Base-by-base conservation (phyloP, 2,888 invertebrate species). In the Hipparchia sbordonii region DNA sequence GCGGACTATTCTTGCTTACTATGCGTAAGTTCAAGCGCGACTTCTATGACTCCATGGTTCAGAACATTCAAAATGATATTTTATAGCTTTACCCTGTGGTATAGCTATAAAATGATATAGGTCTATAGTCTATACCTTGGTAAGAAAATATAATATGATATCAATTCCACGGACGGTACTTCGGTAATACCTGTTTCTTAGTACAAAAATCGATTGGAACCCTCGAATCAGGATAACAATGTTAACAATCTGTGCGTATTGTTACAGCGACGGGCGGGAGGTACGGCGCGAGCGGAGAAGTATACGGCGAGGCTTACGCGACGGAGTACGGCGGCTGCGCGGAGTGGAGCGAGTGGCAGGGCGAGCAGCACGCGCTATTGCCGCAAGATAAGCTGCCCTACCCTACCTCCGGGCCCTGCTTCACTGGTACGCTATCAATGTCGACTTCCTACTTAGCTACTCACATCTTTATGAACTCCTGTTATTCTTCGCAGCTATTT, bases 371-470 rank as follows among this genome's bases (percentile, higher is more conserved):
- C 82, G 86, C 93, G 74, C 89, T 94, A 74, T 85, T 94, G 71
- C 92, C 93, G 45, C 94, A 91, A 84, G 95, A 88, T 89, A 94
- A 89, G 86, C 94, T 88, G 75, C 85, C 93, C 67, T 93, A 94
- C 82, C 93, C 93, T 59, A 87, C 92, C 46, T 94, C 95, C 9
- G 95, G 95, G 77, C 95, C 95, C 68, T 95, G 95, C 82, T 95
- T 95, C 83, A 95, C 95, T 82, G 95, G 95, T 95, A 91, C 75
- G 74, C 39, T 63, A 56, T 46, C 54, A 10, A 54, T 45, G 52
- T 66, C 23, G 59, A 67, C 39, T 13, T 56, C 13, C 13, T 13
- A 5, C 51, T 8, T 9, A 10, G 5, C 4, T 12, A 52, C 52
- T 52, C 5, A 1, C 48, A 48, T 8, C 48, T 48, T 6, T 48